Evolutionary conservation across 2,888 invertebrate genomes (phyloP).

Genomic region (Polia nebulosa): DNA sequence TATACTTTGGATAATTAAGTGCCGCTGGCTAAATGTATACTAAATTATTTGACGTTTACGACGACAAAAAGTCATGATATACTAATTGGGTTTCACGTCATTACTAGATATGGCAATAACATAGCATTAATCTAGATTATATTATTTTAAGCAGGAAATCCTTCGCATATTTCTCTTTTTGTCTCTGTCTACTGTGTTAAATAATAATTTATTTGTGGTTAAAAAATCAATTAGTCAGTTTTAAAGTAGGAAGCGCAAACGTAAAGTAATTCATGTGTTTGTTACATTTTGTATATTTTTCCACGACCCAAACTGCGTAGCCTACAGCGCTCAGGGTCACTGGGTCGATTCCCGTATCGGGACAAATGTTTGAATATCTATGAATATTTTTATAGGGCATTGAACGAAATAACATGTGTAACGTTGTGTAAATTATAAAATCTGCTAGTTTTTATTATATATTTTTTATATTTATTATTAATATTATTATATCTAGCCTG

Average conservation of each 20-base stretch:
- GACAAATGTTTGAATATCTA: conserved; percentile 9
- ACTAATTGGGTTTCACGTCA: not conserved
- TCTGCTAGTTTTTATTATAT: too few relatives aligned
- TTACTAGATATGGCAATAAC: not conserved
- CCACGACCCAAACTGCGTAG: conserved; percentile 19
- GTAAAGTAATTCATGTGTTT: conserved; percentile 2
- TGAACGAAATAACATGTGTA: not conserved
- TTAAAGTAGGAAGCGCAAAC: conserved; percentile 12
- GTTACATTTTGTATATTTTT: conserved; percentile 4
- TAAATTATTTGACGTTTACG: conserved; percentile 23
- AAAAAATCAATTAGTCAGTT: not conserved
- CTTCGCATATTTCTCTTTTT: not conserved
- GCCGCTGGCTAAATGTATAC: conserved; percentile 7
- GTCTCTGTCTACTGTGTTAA: not conserved
- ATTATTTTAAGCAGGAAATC: not conserved
- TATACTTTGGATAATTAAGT: conserved; percentile 16
- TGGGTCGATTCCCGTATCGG: conserved; percentile 14
- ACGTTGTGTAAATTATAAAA: not conserved
- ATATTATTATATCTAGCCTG: too few relatives aligned
- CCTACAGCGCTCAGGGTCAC: conserved; percentile 22
- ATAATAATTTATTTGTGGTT: not conserved
- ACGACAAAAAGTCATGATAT: not conserved
- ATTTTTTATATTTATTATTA: too few relatives aligned
- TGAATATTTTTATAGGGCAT: conserved; percentile 14
- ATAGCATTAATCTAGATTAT: not conserved